Evolutionary conservation across 2,888 invertebrate species (phyloP), one percentile per base, ranked within the genome.

Genomic region (Ochropacha duplaris): DNA sequence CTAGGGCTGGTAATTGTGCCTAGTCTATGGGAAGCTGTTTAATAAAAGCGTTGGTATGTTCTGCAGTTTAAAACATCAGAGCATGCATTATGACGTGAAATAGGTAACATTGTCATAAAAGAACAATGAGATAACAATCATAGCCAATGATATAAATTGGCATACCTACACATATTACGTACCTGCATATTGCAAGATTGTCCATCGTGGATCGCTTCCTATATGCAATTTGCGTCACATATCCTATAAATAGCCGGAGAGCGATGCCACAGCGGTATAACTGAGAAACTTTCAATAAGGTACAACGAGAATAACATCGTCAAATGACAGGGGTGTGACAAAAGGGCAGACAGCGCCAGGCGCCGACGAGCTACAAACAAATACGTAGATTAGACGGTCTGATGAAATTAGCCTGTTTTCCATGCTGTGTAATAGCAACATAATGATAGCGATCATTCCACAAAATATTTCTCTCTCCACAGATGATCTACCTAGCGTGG

Each of bases 131-230:
- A 44, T 44, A 44, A 44, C 44, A 19, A 39, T 16, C 16, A 6
- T 3, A 14, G 39, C 16, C 44, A 44, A 19, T 9, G 19, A 44
- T 19, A 16, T 44, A 44, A 44, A 44, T 44, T 44, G 44, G 19
- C 14, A 19, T 44, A 44, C 39, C 16, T 12, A 14, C 36, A 11
- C 1, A 9, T 19, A 52, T 34, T 34, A 39, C 22, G 54, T 54
- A 55, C 55, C 55, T 55, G 49, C 22, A 44, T 24, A 39, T 22
- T 55, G 49, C 55, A 31, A 44, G 56, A 54, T 16, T 54, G 34
- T 39, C 14, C 36, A 31, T 22, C n/a, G n/a, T n/a, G n/a, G n/a
- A n/a, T n/a, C 16, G 19, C 54, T 57, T 49, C 54, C 57, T 54
- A 50, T 28, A 24, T 50, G 28, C 55, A 31, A 54, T 49, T 49